A percentile compares a stretch with the other conserved stretches of the same genome.
phyloP scores from a whole-genome alignment of 1,140 invertebrate species.

The Leptoteleia sp. region DNA sequence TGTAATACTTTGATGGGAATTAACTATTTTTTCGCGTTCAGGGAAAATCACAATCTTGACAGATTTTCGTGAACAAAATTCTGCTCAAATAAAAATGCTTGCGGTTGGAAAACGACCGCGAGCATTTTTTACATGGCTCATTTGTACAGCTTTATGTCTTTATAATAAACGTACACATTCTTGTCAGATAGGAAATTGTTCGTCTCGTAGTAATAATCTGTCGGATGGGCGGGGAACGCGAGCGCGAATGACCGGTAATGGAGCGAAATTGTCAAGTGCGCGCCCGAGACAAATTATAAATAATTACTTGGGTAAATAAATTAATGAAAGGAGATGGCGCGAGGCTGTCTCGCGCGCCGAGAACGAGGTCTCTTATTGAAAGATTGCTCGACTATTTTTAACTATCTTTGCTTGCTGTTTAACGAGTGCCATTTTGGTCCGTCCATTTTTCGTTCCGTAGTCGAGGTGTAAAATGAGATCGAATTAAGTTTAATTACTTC shows the following conservation, averaged over 20 bases:
- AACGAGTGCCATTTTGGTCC: slow-evolving; percentile 1
- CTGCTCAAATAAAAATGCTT: too few relatives aligned
- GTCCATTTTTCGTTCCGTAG: neutral
- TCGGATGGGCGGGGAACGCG: neutral
- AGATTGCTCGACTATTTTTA: slow-evolving; percentile 4
- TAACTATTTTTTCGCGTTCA: too few relatives aligned
- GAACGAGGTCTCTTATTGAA: slow-evolving; percentile 11
- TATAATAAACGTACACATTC: slow-evolving; percentile 43
- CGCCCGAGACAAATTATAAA: slow-evolving; percentile 23
- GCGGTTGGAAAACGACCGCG: too few relatives aligned
- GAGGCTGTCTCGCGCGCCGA: neutral
- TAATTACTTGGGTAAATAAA: slow-evolving; percentile 29
- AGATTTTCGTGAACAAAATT: too few relatives aligned
- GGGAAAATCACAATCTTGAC: too few relatives aligned
- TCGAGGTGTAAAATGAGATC: neutral
- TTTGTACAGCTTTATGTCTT: slow-evolving; percentile 16
- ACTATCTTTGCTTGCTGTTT: slow-evolving; percentile 5
- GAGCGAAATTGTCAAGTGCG: slow-evolving; percentile 14
- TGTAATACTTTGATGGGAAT: too few relatives aligned
- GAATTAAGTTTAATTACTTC: too few relatives aligned
- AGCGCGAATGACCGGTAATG: slow-evolving; percentile 24
- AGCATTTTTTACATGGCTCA: neutral
- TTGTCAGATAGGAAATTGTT: slow-evolving; percentile 32
- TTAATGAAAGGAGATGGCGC: slow-evolving; percentile 2
- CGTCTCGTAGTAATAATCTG: slow-evolving; percentile 29